These are phyloP conservation scores for Chaetodon auriga DNA, from an alignment of 2,113 vertebrate genomes.

Conservation along the genomic window DNA sequence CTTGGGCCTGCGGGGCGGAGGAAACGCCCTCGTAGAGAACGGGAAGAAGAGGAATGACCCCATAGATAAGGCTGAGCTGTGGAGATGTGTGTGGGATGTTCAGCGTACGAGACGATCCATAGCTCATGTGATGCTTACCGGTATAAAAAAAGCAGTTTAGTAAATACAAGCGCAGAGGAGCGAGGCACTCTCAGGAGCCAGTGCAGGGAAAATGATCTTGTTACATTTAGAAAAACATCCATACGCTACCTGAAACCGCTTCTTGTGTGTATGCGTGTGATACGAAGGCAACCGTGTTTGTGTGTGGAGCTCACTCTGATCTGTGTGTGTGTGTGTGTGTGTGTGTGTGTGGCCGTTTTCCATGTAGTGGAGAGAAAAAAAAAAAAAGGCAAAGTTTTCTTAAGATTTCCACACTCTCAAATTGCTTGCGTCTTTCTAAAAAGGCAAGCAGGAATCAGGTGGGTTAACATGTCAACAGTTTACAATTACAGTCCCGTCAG, in stretches of 20 bases:
- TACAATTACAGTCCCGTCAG: conserved; percentile 65
- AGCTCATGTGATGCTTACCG: conserved; percentile 38
- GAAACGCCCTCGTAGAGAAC: conserved; percentile 77
- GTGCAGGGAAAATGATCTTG: conserved; percentile 20
- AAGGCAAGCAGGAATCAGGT: conserved; percentile 51
- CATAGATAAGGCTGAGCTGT: conserved; percentile 61
- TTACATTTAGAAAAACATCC: conserved; percentile 41
- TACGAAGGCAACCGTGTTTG: background rate
- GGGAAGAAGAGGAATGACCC: conserved; percentile 74
- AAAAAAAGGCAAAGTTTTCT: conserved; percentile 51
- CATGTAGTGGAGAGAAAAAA: conserved; percentile 18
- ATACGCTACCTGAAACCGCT: conserved; percentile 37
- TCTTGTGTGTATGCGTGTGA: conserved; percentile 2
- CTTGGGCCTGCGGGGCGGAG: conserved; percentile 69
- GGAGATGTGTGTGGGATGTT: conserved; percentile 48
- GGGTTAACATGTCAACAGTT: conserved; percentile 81
- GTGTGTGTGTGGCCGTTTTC: conserved; percentile 62
- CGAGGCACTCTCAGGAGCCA: conserved; percentile 27
- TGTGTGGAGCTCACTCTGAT: conserved; percentile 24
- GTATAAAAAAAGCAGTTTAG: conserved; percentile 44
- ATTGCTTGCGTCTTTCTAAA: conserved; percentile 44
- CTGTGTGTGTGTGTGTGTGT: conserved; percentile 18
- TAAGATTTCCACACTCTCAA: conserved; percentile 67
- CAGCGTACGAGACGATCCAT: conserved; percentile 13
- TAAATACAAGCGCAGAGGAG: conserved; percentile 40